These are phyloP conservation scores for Sarcophaga bullata DNA, from an alignment of 1,140 invertebrate genomes.

Conservation along the genomic window DNA sequence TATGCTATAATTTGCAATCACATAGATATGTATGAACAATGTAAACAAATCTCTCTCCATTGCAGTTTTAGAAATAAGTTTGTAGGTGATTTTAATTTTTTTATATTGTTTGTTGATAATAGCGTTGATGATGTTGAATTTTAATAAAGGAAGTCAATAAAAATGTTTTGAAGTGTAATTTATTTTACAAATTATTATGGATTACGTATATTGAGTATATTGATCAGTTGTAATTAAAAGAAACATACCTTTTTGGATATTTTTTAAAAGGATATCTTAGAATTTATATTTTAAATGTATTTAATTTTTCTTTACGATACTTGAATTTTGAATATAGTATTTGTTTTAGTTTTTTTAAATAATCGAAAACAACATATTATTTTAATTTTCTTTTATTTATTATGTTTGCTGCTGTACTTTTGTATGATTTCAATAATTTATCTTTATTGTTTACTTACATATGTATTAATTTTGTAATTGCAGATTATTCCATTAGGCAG, in stretches of 20 bases:
- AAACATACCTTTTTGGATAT: no score
- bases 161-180: neutral
- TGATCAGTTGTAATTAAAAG: no score
- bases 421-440: no score
- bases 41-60: neutral
- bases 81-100: neutral
- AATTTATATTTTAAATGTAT: neutral
- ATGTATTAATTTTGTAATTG: neutral
- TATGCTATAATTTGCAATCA: no score
- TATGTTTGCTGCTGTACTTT: neutral
- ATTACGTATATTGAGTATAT: no score
- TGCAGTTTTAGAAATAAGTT: neutral
- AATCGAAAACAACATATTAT: no score
- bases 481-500: conserved; percentile 88
- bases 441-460: neutral
- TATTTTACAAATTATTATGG: no score
- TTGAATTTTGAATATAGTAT: neutral
- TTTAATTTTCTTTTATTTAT: neutral
- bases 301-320: neutral
- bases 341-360: no score
- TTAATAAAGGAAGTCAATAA: conserved; percentile 1
- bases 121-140: neutral
- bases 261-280: neutral
- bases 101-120: neutral
- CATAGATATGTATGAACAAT: no score